phyloP scores from a whole-genome alignment of 2,888 invertebrate genomes.

The Drosophila robusta region DNA sequence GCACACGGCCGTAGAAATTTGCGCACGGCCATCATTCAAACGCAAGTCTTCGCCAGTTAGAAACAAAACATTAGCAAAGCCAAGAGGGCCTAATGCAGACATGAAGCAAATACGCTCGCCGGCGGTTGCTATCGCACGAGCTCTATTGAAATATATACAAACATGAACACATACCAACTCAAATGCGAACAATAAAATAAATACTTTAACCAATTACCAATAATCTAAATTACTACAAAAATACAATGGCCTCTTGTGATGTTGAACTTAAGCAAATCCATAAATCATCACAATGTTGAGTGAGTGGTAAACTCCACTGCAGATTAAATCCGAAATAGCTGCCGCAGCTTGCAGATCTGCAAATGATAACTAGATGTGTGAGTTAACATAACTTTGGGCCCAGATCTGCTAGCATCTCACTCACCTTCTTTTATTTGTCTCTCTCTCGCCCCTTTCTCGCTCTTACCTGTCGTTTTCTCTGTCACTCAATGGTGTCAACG shows the following conservation, averaged over 20 bases:
- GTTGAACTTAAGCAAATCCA: conserved; percentile 31
- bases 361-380: conserved; percentile 14
- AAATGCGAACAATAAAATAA: conserved; percentile 39
- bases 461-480: conserved; percentile 17
- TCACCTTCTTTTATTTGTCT: background rate
- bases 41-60: conserved; percentile 51
- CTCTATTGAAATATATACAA: conserved; percentile 19
- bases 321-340: conserved; percentile 4
- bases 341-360: conserved; percentile 13
- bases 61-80: conserved; percentile 65
- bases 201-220: conserved; percentile 38
- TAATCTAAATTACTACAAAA: conserved; percentile 52
- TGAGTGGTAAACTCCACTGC: background rate
- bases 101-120: conserved; percentile 37
- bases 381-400: conserved; percentile 10
- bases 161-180: conserved; percentile 26
- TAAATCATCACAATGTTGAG: conserved; percentile 34
- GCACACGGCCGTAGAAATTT: conserved; percentile 60
- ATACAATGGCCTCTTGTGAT: conserved; percentile 3
- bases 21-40: conserved; percentile 52
- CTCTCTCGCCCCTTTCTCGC: no score
- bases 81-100: conserved; percentile 63
- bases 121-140: conserved; percentile 60
- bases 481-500: conserved; percentile 13
- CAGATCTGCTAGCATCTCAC: background rate